Conservation (phyloP, 1,140 invertebrate genomes). For the Drosophila nigromelanica region DNA sequence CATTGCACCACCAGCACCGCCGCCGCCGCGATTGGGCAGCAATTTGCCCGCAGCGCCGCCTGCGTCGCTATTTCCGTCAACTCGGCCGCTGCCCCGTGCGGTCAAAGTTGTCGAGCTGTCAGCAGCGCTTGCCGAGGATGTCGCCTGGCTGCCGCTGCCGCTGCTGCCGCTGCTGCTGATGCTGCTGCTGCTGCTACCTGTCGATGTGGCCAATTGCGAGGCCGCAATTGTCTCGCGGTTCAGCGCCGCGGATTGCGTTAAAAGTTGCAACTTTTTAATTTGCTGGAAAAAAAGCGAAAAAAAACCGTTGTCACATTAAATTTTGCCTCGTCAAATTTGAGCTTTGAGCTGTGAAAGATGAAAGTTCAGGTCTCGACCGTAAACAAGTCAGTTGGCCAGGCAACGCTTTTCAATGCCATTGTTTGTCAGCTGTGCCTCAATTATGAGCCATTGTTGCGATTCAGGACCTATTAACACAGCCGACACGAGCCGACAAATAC, state of each 20-base stretch:
- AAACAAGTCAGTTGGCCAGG: constrained; percentile 30
- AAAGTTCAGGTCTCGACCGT: neutral
- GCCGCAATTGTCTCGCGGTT: constrained; percentile 84
- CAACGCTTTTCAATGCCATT: constrained; percentile 9
- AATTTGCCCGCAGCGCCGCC: constrained; percentile 48
- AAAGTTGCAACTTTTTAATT: constrained; percentile 83
- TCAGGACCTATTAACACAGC: neutral
- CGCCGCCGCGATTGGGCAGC: constrained; percentile 39
- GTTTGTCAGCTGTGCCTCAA: neutral
- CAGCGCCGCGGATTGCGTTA: constrained; percentile 82
- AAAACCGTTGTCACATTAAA: constrained; percentile 15
- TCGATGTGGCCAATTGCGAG: constrained; percentile 83
- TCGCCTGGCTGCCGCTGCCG: constrained; percentile 38
- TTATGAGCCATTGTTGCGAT: neutral
- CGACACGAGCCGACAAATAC: neutral
- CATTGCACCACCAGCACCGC: constrained; percentile 18
- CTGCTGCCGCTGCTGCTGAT: constrained; percentile 20
- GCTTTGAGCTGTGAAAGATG: neutral
- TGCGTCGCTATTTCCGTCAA: constrained; percentile 28
- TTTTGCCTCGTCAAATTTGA: neutral
- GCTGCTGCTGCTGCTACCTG: constrained; percentile 49
- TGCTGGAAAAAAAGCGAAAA: constrained; percentile 59
- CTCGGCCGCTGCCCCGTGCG: constrained; percentile 40
- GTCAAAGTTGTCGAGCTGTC: constrained; percentile 69
- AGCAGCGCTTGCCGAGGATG: constrained; percentile 41